Base-by-base conservation (phyloP, 2,888 invertebrate genomes). In the Leptinotarsa rubiginosa region DNA sequence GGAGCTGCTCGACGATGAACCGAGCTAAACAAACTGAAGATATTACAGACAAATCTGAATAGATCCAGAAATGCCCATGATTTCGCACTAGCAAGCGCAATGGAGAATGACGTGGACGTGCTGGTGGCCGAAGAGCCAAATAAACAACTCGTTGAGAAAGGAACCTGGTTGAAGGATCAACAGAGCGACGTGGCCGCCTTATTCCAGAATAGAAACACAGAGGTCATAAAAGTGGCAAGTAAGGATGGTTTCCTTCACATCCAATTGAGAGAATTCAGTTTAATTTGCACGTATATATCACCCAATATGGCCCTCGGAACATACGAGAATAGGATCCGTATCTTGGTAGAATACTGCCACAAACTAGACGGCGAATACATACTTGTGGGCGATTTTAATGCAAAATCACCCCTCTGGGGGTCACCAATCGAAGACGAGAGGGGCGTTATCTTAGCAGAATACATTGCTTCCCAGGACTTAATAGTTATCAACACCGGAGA, bases 11-110 rank as follows among this genome's bases (percentile, higher is more conserved):
- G 31, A 31, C 0, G 7, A 31, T 31, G 1, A 31, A 31, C 7
- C 31, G 49, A 49, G 16, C 49, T 49, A 13, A 13, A 13, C 0
- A 16, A 13, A 49, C 20, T 56, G 3, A 73, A 69, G 47, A 62
- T 70, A n/a, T 20, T 77, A 3, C 76, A 76, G 49, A 1, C 54
- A 15, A 78, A 78, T 54, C 47, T 75, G 15, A 77, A 77, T 20
- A 18, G 76, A 10, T 67, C 75, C 18, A 47, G 70, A 47, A 70
- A 22, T 47, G 77, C 73, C 2, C 74, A 70, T n/a, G 78, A 78
- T 47, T 1, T 78, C 18, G 50, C 75, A 13, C 41, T 62, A 5
- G 64, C 56, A 49, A 68, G 67, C 16, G 74, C 70, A 0, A 49
- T 47, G 70, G 15, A 66, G 25, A 41, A n/a, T 10, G 64, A 41